These are phyloP conservation scores for Formica exsecta DNA, from an alignment of 1,140 invertebrate genomes.

Conservation along the genomic window DNA sequence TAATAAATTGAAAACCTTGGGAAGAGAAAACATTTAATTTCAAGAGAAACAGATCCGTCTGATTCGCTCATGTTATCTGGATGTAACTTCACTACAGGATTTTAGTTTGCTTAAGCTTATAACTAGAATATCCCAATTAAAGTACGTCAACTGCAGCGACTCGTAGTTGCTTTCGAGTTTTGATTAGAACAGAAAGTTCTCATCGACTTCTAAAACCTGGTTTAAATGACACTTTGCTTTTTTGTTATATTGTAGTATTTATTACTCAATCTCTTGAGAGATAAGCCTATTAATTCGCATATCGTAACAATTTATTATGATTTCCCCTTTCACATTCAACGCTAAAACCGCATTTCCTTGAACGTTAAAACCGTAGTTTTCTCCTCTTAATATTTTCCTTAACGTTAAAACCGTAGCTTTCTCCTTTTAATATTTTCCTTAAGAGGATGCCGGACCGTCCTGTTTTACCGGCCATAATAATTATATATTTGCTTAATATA, in stretches of 20 bases:
- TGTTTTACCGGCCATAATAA: no score
- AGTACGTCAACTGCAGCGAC: conserved; percentile 10
- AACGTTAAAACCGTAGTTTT: neutral
- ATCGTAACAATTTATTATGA: neutral
- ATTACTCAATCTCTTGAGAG: neutral
- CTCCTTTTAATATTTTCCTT: neutral
- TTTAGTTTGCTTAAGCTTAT: conserved; percentile 43
- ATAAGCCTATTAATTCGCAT: neutral
- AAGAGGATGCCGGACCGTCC: no score
- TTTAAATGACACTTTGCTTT: conserved; percentile 35
- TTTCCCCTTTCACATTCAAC: neutral
- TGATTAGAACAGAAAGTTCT: conserved; percentile 45
- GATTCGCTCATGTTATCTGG: neutral
- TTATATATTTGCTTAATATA: no score
- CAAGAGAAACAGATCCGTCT: neutral
- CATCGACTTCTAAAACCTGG: conserved; percentile 11
- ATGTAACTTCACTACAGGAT: neutral
- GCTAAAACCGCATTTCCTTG: neutral
- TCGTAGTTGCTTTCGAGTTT: conserved; percentile 49
- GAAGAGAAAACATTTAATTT: no score
- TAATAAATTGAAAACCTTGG: neutral
- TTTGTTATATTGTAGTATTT: conserved; percentile 9
- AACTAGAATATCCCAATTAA: conserved; percentile 40
- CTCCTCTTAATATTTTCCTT: neutral
- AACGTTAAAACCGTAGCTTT: neutral